phyloP scores from a whole-genome alignment of 2,797 vertebrate genomes.

The Selene dorsalis region DNA sequence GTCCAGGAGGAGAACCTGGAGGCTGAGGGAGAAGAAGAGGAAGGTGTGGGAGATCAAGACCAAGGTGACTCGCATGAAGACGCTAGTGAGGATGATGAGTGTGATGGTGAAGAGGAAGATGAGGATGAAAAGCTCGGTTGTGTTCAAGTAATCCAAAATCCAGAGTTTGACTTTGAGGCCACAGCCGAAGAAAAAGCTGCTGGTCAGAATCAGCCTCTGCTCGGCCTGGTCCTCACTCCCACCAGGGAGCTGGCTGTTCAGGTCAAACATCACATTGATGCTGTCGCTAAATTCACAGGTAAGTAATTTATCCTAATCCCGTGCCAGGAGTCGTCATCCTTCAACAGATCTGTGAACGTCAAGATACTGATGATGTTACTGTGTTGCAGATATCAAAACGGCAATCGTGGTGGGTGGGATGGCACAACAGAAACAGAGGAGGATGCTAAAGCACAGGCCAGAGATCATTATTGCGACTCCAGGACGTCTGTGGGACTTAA shows the following conservation, averaged over 20 bases:
- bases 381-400: slow-evolving; percentile 89
- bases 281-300: slow-evolving; percentile 93
- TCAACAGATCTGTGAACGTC: not conserved
- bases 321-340: fast-evolving
- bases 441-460: slow-evolving; percentile 89
- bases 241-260: slow-evolving; percentile 97
- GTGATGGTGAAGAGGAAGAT: slow-evolving; percentile 22
- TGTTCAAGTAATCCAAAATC: slow-evolving; percentile 74
- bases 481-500: slow-evolving; percentile 94
- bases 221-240: slow-evolving; percentile 94
- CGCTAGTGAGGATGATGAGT: slow-evolving; percentile 43
- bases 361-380: slow-evolving; percentile 9
- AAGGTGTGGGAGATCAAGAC: slow-evolving; percentile 47
- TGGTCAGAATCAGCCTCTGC: slow-evolving; percentile 82
- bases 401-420: slow-evolving; percentile 95
- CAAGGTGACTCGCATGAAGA: slow-evolving; percentile 61
- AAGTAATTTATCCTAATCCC: slow-evolving; percentile 22
- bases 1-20: slow-evolving; percentile 40
- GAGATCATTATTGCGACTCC: slow-evolving; percentile 96
- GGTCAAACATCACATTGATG: slow-evolving; percentile 98
- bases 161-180: slow-evolving; percentile 62
- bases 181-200: not conserved
- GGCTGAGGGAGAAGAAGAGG: slow-evolving; percentile 35
- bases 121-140: slow-evolving; percentile 66
- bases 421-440: slow-evolving; percentile 93